Percentiles rank a stretch among this genome's conserved stretches.
Evolutionary conservation across 2,888 invertebrate genomes (phyloP).

Genomic region (Alviniconcha strummeri): DNA sequence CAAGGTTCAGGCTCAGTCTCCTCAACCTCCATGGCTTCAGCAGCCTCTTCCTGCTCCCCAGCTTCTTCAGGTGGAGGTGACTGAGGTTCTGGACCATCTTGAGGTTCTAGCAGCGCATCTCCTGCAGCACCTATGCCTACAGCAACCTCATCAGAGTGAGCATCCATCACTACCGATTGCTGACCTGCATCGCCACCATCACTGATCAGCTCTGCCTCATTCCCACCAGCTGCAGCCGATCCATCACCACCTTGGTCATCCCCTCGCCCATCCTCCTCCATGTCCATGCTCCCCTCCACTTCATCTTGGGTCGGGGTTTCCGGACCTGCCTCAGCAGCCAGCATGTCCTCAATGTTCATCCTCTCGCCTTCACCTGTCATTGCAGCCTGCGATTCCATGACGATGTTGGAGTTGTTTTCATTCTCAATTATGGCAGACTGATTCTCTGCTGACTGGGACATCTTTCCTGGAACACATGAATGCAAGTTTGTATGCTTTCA

Average conservation of each 20-base stretch:
- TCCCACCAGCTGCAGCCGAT: not conserved
- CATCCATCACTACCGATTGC: not conserved
- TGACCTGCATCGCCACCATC: constrained; percentile 3
- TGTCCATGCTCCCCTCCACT: constrained; percentile 19
- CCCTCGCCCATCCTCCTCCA: not conserved
- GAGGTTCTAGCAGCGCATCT: not conserved
- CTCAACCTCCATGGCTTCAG: constrained; percentile 25
- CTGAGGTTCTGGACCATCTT: not conserved
- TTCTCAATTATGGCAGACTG: constrained; percentile 42
- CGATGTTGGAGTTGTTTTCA: constrained; percentile 40
- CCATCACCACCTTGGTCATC: constrained; percentile 20
- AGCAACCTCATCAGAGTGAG: too few species aligned
- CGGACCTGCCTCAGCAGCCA: not conserved
- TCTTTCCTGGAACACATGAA: not conserved
- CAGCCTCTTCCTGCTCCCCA: constrained; percentile 4
- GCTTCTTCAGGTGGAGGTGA: not conserved
- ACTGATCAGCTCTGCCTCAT: not conserved
- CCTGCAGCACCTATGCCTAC: constrained; percentile 2
- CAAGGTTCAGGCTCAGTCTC: constrained; percentile 9
- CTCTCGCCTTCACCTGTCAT: not conserved
- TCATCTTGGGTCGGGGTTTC: constrained; percentile 18
- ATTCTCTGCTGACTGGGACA: constrained; percentile 33
- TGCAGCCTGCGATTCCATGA: constrained; percentile 16
- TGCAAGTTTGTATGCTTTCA: not conserved
- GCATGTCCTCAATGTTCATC: not conserved